Conservation (phyloP, 2,797 vertebrate species). For the Microctenopoma stevenorrisi region DNA sequence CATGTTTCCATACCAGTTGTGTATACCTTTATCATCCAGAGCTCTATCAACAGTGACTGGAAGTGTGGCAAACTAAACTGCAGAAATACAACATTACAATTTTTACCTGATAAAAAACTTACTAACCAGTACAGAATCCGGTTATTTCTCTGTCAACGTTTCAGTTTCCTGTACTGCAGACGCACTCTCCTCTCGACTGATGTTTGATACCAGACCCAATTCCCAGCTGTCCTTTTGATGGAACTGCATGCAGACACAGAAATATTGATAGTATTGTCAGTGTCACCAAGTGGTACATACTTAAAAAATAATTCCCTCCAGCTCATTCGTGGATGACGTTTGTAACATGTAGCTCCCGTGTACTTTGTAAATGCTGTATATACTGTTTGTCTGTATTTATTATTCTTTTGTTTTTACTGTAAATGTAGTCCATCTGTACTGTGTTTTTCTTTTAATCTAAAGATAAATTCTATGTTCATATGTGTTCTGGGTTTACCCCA, state of each 20-base stretch:
- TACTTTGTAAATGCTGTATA: constrained; percentile 78
- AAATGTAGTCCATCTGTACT: constrained; percentile 29
- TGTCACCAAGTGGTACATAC: background rate
- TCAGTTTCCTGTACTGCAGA: background rate
- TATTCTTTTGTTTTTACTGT: constrained; percentile 80
- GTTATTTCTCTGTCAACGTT: too few relatives aligned
- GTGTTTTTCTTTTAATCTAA: constrained; percentile 41
- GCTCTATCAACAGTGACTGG: too few relatives aligned
- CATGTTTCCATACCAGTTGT: too few relatives aligned
- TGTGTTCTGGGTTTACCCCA: background rate
- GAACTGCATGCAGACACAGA: constrained; percentile 30
- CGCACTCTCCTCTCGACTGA: background rate
- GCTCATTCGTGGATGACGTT: background rate
- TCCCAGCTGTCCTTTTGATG: background rate
- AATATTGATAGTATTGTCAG: background rate
- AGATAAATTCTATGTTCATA: constrained; percentile 33
- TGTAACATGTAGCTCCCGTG: constrained; percentile 27
- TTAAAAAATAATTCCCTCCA: constrained; percentile 3
- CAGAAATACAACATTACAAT: too few relatives aligned
- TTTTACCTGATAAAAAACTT: too few relatives aligned
- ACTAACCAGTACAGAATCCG: too few relatives aligned
- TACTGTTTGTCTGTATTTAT: constrained; percentile 89
- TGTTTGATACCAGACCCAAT: constrained; percentile 1
- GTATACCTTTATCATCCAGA: too few relatives aligned
- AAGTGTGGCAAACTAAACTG: too few relatives aligned